Base-by-base conservation (phyloP, 1,140 invertebrate species). In the Eupeodes corollae region DNA sequence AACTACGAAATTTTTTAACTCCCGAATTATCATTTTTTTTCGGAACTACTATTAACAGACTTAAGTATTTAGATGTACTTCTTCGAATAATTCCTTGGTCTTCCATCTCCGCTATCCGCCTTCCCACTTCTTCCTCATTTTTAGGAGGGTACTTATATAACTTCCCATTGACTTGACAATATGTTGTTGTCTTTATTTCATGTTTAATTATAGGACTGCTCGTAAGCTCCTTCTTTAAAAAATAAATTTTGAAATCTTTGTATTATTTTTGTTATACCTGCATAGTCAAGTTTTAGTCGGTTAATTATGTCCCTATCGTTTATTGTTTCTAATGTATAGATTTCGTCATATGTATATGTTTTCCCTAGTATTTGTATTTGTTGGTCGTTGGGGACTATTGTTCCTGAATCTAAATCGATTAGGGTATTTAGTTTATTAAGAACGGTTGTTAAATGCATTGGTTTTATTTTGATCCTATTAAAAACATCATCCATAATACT, bases 31-130 rank as follows among this genome's bases (percentile, higher is more conserved):
- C 58, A 49, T n/a, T 14, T n/a, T 49, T 49, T 52, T 56, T 49
- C 3, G 47, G 42, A 15, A 44, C 14, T 38, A 50, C 42, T 39
- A 35, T 42, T 14, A 50, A 21, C 3, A 39, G 48, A 30, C 32
- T 33, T 26, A 52, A 59, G 52, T 59, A 71, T 9, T 58, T 58
- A 30, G 56, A 62, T 30, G 46, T 47, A n/a, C 57, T 64, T 21
- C 52, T 52, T 42, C 50, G 41, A 46, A 72, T 71, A 11, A 71
- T 68, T n/a, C 54, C 54, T 51, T 70, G 53, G 15, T 59, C 41
- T 44, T 67, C 48, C 62, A 70, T 64, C 52, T 70, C 44, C 1
- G 1, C 21, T 8, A 49, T 49, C 41, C 45, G 53, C 68, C 54
- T 42, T 70, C 63, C 15, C 61, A 44, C 52, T 63, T 44, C n/a